Conservation (phyloP, 2,888 invertebrate species). For the Bellardia pandia region DNA sequence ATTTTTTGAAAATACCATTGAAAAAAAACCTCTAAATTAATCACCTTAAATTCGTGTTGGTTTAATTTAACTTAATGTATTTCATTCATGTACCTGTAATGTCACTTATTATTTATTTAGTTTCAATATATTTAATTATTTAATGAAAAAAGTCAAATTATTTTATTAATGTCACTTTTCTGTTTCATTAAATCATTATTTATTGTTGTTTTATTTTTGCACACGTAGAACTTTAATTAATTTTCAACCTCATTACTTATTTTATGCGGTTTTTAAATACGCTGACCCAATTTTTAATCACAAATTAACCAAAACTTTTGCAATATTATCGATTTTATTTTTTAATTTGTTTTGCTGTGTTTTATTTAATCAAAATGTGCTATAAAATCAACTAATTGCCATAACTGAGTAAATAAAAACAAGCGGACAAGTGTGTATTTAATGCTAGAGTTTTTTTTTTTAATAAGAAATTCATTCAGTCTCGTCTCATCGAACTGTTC, state of each 20-base stretch:
- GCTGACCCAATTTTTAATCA: conserved; percentile 42
- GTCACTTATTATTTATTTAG: neutral
- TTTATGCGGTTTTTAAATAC: conserved; percentile 17
- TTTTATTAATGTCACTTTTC: conserved; percentile 20
- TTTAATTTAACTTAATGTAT: too few species aligned
- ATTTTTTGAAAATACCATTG: too few species aligned
- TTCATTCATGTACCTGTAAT: neutral
- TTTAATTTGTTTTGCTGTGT: neutral
- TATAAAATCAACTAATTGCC: conserved; percentile 20
- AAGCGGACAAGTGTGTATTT: too few species aligned
- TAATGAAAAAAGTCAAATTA: neutral
- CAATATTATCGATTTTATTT: conserved; percentile 20
- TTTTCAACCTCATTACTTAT: conserved; percentile 35
- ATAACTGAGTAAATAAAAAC: neutral
- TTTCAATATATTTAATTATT: neutral
- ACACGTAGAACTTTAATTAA: conserved; percentile 4
- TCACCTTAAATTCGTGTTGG: too few species aligned
- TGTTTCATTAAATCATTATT: neutral
- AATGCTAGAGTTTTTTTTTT: too few species aligned
- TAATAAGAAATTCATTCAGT: too few species aligned
- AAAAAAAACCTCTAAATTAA: too few species aligned
- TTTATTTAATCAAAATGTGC: conserved; percentile 8
- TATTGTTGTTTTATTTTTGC: neutral
- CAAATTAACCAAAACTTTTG: conserved; percentile 12
- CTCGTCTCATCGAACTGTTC: too few species aligned